Evolutionary conservation across 2,113 vertebrate species (phyloP).

Genomic region (Athene cunicularia): DNA sequence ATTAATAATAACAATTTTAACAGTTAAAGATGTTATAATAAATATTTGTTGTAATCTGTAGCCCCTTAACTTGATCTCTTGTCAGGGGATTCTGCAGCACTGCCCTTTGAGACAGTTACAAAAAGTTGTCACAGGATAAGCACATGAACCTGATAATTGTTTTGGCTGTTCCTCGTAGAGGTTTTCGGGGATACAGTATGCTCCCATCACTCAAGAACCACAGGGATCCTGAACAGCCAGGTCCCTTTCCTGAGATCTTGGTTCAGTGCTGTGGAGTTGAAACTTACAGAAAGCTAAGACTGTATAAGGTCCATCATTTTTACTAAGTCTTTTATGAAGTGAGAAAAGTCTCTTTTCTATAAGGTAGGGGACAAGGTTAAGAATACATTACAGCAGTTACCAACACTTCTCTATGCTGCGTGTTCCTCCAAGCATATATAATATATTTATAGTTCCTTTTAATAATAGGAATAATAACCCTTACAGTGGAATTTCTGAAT

Average conservation of each 20-base stretch:
- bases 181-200: background rate
- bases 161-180: background rate
- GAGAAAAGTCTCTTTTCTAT: background rate
- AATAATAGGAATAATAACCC: background rate
- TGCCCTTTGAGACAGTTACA: background rate
- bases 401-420: background rate
- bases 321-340: background rate
- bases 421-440: background rate
- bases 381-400: background rate
- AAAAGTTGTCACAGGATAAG: background rate
- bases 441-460: background rate
- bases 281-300: background rate
- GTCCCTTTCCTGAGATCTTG: background rate
- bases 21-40: background rate
- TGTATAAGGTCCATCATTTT: background rate
- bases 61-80: background rate
- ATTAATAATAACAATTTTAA: background rate
- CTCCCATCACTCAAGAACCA: background rate
- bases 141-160: background rate
- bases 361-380: background rate
- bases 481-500: background rate
- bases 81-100: background rate
- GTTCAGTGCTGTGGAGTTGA: rapidly evolving
- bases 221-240: background rate
- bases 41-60: background rate